Base-by-base conservation (phyloP, 1,140 invertebrate genomes). In the Heterodera schachtii region DNA sequence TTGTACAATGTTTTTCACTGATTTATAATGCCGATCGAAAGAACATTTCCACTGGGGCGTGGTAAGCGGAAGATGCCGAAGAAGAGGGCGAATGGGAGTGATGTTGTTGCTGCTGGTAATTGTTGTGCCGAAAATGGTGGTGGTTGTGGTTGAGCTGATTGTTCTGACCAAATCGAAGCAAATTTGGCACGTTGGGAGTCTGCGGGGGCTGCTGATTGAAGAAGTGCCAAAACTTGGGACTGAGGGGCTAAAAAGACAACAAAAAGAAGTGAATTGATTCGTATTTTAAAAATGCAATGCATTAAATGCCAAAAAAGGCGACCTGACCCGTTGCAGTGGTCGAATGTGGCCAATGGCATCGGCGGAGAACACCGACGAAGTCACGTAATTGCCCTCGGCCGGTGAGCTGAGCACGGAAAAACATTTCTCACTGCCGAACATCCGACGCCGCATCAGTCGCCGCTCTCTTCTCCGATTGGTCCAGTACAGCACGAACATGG, bases 401-500 rank as follows among this genome's bases (percentile, higher is more conserved):
- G 69, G 43, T n/a, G 31, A 41, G 69, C 69, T 71, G 9, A 46
- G 44, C 69, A 71, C 69, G 41, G 69, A 71, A 71, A 71, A 71
- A 7, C 69, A 71, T n/a, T 71, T 71, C 19, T 71, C 69, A 52
- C 49, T 52, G 8, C 6, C 6, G 9, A 71, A n/a, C 69, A 41
- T 41, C 43, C 69, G 9, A 21, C n/a, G 69, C 3, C 19, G 69
- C 69, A 71, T 4, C 31, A 64, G 16, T 64, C 19, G 2, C 2
- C 44, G 31, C 44, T 71, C 69, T 7, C 44, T n/a, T 13, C 60
- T 64, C 70, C 77, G 43, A 43, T 78, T 78, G 44, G 11, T 64
- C 77, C 52, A 69, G 46, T 78, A 78, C 47, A 78, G 77, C 47
- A 78, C 57, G 7, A 78, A 69, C 77, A 78, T 78, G 47, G 77